phyloP scores from a whole-genome alignment of 2,888 invertebrate genomes.

The Leucoma salicis region DNA sequence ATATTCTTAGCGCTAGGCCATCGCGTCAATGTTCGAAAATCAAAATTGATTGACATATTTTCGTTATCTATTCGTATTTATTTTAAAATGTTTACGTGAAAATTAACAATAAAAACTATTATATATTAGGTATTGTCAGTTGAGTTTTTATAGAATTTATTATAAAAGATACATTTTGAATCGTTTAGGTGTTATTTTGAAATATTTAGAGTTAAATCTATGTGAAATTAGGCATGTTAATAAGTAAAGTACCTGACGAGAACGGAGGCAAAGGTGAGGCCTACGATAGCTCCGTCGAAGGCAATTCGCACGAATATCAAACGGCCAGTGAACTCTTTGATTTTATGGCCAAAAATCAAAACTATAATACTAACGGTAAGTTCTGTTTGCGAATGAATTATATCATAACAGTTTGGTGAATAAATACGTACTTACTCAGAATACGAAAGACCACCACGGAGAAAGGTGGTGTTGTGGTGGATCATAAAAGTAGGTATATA shows the following conservation, averaged over 20 bases:
- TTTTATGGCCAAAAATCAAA: slow-evolving; percentile 51
- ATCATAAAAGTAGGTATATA: too few relatives aligned
- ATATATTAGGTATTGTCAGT: slow-evolving; percentile 49
- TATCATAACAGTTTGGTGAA: too few relatives aligned
- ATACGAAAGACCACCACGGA: too few relatives aligned
- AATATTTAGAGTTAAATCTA: slow-evolving; percentile 45
- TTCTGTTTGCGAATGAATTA: too few relatives aligned
- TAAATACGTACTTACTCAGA: too few relatives aligned
- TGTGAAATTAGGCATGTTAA: slow-evolving; percentile 62
- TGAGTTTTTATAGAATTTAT: slow-evolving; percentile 52
- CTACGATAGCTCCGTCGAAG: slow-evolving; percentile 5
- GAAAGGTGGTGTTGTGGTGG: too few relatives aligned
- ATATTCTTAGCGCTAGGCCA: too few relatives aligned
- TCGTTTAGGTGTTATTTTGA: slow-evolving; percentile 28
- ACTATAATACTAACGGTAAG: slow-evolving; percentile 45
- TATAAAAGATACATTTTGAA: slow-evolving; percentile 28
- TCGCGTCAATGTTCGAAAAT: slow-evolving; percentile 45
- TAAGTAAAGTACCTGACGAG: slow-evolving; percentile 52
- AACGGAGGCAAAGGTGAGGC: slow-evolving; percentile 30
- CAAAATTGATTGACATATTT: slow-evolving; percentile 34
- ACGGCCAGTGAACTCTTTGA: slow-evolving; percentile 61
- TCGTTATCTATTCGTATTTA: slow-evolving; percentile 27
- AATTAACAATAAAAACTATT: slow-evolving; percentile 58
- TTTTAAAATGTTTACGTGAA: slow-evolving; percentile 48
- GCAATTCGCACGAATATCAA: slow-evolving; percentile 44